Conservation (phyloP, 1,140 invertebrate genomes). For the Drosophila pallidifrons region DNA sequence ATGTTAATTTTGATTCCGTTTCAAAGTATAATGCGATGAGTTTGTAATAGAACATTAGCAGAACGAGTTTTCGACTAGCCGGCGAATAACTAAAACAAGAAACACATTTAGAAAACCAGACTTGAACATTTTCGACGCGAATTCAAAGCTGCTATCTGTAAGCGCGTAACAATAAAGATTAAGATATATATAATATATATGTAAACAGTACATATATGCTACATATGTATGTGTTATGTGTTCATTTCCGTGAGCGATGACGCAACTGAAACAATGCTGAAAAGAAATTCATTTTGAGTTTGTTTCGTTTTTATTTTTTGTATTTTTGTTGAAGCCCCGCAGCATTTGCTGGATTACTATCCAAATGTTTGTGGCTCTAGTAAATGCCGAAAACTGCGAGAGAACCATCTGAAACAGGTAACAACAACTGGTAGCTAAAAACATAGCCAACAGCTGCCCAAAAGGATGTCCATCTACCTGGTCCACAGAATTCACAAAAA, state of each 20-base stretch:
- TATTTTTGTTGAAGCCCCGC: slow-evolving; percentile 25
- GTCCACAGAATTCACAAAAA: background rate
- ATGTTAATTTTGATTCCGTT: background rate
- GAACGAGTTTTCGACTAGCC: slow-evolving; percentile 55
- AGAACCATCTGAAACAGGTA: slow-evolving; percentile 35
- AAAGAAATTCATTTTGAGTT: slow-evolving; percentile 53
- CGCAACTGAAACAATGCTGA: slow-evolving; percentile 63
- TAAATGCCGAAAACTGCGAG: slow-evolving; percentile 37
- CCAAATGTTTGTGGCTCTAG: slow-evolving; percentile 29
- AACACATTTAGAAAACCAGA: slow-evolving; percentile 52
- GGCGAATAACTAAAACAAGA: slow-evolving; percentile 46
- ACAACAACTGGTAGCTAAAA: background rate
- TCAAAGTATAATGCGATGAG: background rate
- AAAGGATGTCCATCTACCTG: slow-evolving; percentile 39
- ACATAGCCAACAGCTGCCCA: background rate
- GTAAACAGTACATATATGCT: slow-evolving; percentile 8
- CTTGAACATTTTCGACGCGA: slow-evolving; percentile 50
- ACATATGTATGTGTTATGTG: slow-evolving; percentile 32
- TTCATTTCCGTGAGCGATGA: slow-evolving; percentile 66
- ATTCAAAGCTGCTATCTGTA: slow-evolving; percentile 39
- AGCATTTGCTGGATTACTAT: slow-evolving; percentile 51
- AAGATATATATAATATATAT: slow-evolving; percentile 1
- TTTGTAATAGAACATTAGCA: slow-evolving; percentile 30
- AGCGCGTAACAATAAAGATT: slow-evolving; percentile 8
- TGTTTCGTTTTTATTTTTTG: background rate